These are phyloP conservation scores for Sorex maritimensis DNA, from an alignment of 2,797 vertebrate species.

Conservation along the genomic window DNA sequence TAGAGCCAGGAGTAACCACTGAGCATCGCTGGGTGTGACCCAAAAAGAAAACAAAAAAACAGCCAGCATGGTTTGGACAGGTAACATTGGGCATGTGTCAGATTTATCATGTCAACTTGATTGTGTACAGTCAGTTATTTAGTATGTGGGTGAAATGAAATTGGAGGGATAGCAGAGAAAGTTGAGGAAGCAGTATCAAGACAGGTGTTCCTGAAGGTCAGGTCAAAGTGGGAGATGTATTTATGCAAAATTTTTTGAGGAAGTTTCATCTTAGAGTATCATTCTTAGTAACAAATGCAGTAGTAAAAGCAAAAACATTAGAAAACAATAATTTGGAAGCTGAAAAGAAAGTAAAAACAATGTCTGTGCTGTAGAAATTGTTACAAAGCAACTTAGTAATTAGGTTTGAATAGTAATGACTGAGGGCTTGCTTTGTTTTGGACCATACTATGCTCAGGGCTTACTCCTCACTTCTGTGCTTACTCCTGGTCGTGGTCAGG, in stretches of 20 bases:
- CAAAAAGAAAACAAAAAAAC: too few relatives aligned
- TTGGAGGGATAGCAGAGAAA: background rate
- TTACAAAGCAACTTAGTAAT: background rate
- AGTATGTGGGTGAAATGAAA: background rate
- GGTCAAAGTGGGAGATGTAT: background rate
- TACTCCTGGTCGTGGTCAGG: too few relatives aligned
- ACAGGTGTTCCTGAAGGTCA: background rate
- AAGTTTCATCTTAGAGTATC: background rate
- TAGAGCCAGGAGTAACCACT: too few relatives aligned
- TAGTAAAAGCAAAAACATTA: background rate
- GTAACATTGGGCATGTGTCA: slow-evolving; percentile 5
- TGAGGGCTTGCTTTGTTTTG: background rate
- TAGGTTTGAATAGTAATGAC: background rate
- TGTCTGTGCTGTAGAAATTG: background rate
- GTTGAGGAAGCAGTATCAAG: background rate
- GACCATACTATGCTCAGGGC: background rate
- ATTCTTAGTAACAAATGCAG: background rate
- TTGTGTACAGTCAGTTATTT: slow-evolving; percentile 26
- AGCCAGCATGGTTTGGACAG: background rate
- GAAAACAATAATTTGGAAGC: background rate
- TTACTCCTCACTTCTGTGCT: too few relatives aligned
- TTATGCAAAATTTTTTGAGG: background rate
- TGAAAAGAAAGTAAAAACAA: slow-evolving; percentile 8
- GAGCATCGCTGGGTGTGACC: too few relatives aligned
- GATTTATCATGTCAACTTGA: background rate